Evolutionary conservation across 2,797 vertebrate species (phyloP).

Genomic region (Cyclopterus lumpus): DNA sequence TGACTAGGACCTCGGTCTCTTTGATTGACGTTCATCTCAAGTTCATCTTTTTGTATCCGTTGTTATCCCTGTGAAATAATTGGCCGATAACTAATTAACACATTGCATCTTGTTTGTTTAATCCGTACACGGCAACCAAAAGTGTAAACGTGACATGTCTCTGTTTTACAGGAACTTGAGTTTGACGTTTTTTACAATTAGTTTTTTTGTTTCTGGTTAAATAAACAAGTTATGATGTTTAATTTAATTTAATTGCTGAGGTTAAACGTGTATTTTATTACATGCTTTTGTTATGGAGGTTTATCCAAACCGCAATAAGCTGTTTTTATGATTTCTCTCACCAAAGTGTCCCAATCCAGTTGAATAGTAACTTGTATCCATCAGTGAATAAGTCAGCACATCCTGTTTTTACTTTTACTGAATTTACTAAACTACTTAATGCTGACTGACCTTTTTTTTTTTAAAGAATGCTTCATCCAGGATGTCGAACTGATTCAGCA

Average conservation of each 20-base stretch:
- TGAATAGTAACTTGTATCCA: neutral
- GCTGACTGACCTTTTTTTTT: neutral
- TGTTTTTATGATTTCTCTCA: neutral
- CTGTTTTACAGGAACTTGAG: neutral
- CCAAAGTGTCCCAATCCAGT: neutral
- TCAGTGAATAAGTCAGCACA: constrained; percentile 11
- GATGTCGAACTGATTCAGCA: neutral
- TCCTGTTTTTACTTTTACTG: neutral
- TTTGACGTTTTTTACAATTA: neutral
- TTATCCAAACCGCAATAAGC: neutral
- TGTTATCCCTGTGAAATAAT: too few relatives aligned
- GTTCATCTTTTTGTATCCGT: too few relatives aligned
- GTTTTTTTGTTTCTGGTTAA: neutral
- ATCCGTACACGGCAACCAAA: neutral
- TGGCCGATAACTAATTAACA: neutral
- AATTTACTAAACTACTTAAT: neutral
- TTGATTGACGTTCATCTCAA: neutral
- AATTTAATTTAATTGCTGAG: neutral
- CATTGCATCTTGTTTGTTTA: neutral
- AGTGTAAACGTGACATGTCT: neutral
- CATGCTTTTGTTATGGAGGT: neutral
- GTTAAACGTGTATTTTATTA: neutral
- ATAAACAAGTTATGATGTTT: neutral
- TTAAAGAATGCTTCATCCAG: neutral
- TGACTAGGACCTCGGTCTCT: neutral